Conservation (phyloP, 2,113 vertebrate genomes). For the Poeciliopsis retropinna region DNA sequence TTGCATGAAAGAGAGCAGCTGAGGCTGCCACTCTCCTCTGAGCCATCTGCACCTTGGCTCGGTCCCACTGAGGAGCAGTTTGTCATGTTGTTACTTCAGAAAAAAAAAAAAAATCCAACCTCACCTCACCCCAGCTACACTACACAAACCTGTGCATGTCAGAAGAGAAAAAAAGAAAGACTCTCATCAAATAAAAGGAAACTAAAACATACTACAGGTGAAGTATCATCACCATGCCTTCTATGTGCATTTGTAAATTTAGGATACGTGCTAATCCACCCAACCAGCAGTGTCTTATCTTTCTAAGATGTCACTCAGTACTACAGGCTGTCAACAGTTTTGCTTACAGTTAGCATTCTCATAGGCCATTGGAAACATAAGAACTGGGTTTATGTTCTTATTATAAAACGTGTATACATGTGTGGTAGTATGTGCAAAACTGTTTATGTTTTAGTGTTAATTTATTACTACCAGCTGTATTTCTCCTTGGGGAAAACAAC, state of each 20-base stretch:
- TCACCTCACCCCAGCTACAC: constrained; percentile 12
- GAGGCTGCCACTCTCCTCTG: constrained; percentile 63
- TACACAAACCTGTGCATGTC: constrained; percentile 47
- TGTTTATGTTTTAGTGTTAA: neutral
- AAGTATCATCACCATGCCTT: constrained; percentile 2
- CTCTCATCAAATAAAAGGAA: neutral
- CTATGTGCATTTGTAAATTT: constrained; percentile 67
- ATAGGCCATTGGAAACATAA: constrained; percentile 57
- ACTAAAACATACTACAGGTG: constrained; percentile 29
- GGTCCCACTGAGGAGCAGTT: constrained; percentile 36
- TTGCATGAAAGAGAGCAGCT: constrained; percentile 67
- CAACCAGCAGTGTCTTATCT: constrained; percentile 44
- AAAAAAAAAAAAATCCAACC: constrained; percentile 58
- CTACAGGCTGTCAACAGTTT: constrained; percentile 74
- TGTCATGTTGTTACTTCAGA: constrained; percentile 63
- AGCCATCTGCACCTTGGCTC: constrained; percentile 40
- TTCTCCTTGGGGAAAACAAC: neutral
- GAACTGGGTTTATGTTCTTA: constrained; percentile 31
- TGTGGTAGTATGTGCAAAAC: neutral
- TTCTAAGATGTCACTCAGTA: constrained; percentile 68
- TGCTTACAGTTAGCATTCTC: constrained; percentile 74
- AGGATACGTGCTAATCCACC: constrained; percentile 59
- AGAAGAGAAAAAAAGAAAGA: constrained; percentile 29
- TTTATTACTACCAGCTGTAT: neutral
- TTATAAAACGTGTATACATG: constrained; percentile 55